These are phyloP conservation scores for Gymnoscopelus braueri DNA, from an alignment of 2,797 vertebrate species.

Conservation along the genomic window DNA sequence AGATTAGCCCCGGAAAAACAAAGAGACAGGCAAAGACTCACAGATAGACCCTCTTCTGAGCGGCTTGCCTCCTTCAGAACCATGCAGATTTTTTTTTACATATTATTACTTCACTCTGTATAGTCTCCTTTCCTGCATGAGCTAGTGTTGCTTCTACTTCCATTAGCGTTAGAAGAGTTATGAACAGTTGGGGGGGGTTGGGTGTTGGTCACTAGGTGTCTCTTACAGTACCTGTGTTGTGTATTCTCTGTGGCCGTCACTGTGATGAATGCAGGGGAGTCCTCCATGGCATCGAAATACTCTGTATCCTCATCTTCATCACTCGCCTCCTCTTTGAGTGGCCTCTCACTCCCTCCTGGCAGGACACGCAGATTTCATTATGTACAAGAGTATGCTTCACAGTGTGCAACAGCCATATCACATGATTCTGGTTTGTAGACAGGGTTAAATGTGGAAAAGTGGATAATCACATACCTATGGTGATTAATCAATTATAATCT, in stretches of 20 bases:
- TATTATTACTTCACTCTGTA: too few relatives aligned
- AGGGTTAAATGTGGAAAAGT: background rate
- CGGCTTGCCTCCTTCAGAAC: too few relatives aligned
- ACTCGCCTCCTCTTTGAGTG: conserved; percentile 92
- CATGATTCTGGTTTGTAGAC: conserved; percentile 14
- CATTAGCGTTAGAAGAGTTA: too few relatives aligned
- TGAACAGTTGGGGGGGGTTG: too few relatives aligned
- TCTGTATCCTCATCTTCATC: conserved; percentile 99
- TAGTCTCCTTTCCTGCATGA: too few relatives aligned
- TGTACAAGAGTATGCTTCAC: background rate
- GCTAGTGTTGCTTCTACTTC: too few relatives aligned
- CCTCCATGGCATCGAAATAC: conserved; percentile 99
- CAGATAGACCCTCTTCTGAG: too few relatives aligned
- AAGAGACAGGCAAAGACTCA: too few relatives aligned
- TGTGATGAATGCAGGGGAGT: conserved; percentile 95
- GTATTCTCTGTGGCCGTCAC: conserved; percentile 91
- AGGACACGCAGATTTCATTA: conserved; percentile 18
- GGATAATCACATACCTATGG: conserved; percentile 47
- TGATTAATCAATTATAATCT: conserved; percentile 67
- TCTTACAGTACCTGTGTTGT: conserved; percentile 87
- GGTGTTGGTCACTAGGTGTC: background rate
- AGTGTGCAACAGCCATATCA: too few relatives aligned
- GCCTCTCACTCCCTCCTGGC: conserved; percentile 79
- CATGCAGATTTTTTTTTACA: too few relatives aligned
- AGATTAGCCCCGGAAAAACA: too few relatives aligned